Percentiles rank a stretch among this genome's conserved stretches.
These are phyloP conservation scores for Artibeus lituratus DNA, from an alignment of 2,797 vertebrate species.

Conservation along the genomic window DNA sequence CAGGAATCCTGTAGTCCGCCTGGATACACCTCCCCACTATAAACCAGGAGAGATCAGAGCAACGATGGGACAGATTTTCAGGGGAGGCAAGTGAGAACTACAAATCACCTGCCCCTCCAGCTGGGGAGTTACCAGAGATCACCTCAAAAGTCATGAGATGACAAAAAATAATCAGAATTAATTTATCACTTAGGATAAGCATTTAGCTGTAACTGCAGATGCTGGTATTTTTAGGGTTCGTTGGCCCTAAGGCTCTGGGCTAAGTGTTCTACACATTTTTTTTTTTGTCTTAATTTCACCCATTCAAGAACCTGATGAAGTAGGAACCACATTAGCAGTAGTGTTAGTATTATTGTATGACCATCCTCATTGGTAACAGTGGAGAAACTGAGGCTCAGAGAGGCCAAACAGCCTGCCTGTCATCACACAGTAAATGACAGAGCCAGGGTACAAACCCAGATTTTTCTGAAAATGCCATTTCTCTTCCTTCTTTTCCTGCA, in stretches of 20 bases:
- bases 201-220: background rate
- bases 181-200: background rate
- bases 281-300: background rate
- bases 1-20: background rate
- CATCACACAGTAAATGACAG: background rate
- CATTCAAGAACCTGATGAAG: background rate
- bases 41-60: background rate
- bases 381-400: background rate
- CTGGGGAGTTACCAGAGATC: background rate
- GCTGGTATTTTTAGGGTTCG: background rate
- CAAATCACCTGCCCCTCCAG: background rate
- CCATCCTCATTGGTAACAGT: background rate
- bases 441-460: background rate
- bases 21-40: too few relatives aligned
- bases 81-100: background rate
- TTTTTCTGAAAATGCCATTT: background rate
- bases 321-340: too few relatives aligned
- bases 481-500: background rate
- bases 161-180: background rate
- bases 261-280: background rate
- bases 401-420: too few relatives aligned
- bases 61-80: background rate
- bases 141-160: background rate
- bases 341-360: background rate
- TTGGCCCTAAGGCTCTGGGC: background rate